Evolutionary conservation across 2,113 vertebrate species (phyloP).

Genomic region (Saccopteryx bilineata): DNA sequence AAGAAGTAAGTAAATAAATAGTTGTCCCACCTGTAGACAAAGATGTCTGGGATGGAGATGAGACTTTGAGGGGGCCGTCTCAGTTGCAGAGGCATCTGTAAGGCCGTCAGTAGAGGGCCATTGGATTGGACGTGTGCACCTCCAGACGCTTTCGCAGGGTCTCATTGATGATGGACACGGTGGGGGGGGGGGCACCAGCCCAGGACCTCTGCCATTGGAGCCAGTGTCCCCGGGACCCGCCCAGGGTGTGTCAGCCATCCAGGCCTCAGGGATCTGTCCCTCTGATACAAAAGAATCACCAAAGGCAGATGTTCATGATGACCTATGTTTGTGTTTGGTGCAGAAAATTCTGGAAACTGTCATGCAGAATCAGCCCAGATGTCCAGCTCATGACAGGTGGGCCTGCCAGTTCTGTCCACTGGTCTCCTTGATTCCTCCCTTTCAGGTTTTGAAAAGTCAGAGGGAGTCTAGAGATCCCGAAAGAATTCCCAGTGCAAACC

Average conservation of each 20-base stretch:
- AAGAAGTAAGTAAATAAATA: too few species aligned
- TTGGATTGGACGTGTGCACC: neutral
- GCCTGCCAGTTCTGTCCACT: neutral
- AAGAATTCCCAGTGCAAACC: constrained; percentile 40
- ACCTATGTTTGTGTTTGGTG: neutral
- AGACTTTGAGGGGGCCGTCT: rapidly evolving
- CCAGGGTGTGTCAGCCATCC: neutral
- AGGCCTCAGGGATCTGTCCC: neutral
- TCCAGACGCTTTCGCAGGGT: neutral
- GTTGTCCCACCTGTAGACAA: neutral
- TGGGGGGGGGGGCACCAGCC: too few species aligned
- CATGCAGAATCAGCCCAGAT: neutral
- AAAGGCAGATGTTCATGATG: neutral
- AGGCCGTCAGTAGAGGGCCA: neutral
- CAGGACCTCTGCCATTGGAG: neutral
- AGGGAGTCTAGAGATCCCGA: neutral
- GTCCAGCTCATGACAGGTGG: neutral
- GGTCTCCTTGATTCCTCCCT: neutral
- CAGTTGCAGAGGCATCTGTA: neutral
- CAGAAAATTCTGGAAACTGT: constrained; percentile 22
- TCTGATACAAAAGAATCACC: neutral
- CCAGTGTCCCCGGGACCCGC: neutral
- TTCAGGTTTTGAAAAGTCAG: neutral
- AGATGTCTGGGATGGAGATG: neutral
- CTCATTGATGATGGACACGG: neutral